phyloP scores from a whole-genome alignment of 2,888 invertebrate genomes.

The Agrypnus murinus region DNA sequence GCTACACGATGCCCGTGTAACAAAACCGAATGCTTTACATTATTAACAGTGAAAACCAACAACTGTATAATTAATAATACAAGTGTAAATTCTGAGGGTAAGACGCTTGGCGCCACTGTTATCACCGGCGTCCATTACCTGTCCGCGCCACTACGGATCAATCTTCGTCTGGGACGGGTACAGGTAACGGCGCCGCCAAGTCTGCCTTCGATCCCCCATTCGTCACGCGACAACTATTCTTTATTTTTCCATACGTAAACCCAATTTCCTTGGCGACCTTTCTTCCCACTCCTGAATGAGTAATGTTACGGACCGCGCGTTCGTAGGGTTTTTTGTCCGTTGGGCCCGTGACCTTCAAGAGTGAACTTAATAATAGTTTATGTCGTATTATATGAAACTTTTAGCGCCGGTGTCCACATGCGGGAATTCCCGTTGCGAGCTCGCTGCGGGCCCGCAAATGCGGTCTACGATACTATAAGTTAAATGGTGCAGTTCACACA shows the following conservation, averaged over 20 bases:
- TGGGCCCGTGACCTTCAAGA: constrained; percentile 8
- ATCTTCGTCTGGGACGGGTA: constrained; percentile 54
- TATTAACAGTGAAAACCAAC: constrained; percentile 34
- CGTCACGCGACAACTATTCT: constrained; percentile 57
- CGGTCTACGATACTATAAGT: too few species aligned
- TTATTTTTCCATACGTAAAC: constrained; percentile 41
- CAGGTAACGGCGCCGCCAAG: constrained; percentile 60
- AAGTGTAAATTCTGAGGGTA: constrained; percentile 34
- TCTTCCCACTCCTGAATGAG: constrained; percentile 16
- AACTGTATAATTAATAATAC: constrained; percentile 39
- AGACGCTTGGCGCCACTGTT: constrained; percentile 58
- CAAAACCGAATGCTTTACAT: constrained; percentile 15
- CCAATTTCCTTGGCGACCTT: constrained; percentile 32
- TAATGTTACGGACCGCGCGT: constrained; percentile 16
- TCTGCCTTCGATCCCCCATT: constrained; percentile 62
- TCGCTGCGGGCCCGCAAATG: too few species aligned
- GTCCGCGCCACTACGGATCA: constrained; percentile 59
- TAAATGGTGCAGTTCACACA: too few species aligned
- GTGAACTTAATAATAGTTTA: neutral
- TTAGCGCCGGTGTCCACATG: too few species aligned
- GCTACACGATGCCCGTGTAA: neutral
- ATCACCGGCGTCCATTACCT: constrained; percentile 60
- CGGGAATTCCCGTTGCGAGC: too few species aligned
- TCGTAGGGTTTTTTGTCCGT: constrained; percentile 9
- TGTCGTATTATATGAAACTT: too few species aligned